A percentile compares a stretch with the other conserved stretches of the same genome.
These are phyloP conservation scores for Thymelicus acteon DNA, from an alignment of 2,888 invertebrate genomes.

Conservation along the genomic window DNA sequence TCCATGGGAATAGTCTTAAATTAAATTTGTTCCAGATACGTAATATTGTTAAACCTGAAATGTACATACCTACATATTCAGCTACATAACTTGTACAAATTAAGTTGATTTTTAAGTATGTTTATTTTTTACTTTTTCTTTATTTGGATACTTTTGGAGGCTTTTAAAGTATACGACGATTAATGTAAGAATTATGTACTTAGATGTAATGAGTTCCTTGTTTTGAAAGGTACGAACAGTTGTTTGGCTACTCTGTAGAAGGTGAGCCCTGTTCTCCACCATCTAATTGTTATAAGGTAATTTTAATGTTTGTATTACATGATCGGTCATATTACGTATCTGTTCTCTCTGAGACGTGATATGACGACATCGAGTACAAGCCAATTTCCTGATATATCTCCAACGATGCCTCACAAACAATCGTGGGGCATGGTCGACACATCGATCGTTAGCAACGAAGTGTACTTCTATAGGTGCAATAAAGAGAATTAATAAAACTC, in stretches of 20 bases:
- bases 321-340: constrained; percentile 17
- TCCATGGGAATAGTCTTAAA: constrained; percentile 23
- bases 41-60: constrained; percentile 31
- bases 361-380: constrained; percentile 12
- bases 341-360: constrained; percentile 6
- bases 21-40: constrained; percentile 18
- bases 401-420: constrained; percentile 22
- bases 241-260: constrained; percentile 63
- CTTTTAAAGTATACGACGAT: constrained; percentile 82
- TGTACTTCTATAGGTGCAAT: constrained; percentile 84
- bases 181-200: constrained; percentile 81
- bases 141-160: constrained; percentile 78
- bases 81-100: constrained; percentile 63
- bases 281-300: constrained; percentile 34
- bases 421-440: constrained; percentile 52
- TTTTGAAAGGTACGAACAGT: constrained; percentile 54
- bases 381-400: constrained; percentile 27
- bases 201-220: constrained; percentile 81
- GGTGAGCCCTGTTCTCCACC: constrained; percentile 22
- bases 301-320: constrained; percentile 30
- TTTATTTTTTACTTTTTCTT: constrained; percentile 62
- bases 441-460: constrained; percentile 77
- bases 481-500: constrained; percentile 69
- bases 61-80: constrained; percentile 52
- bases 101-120: constrained; percentile 65